Evolutionary conservation across 2,888 invertebrate genomes (phyloP).

Genomic region (Caenorhabditis macrosperma): DNA sequence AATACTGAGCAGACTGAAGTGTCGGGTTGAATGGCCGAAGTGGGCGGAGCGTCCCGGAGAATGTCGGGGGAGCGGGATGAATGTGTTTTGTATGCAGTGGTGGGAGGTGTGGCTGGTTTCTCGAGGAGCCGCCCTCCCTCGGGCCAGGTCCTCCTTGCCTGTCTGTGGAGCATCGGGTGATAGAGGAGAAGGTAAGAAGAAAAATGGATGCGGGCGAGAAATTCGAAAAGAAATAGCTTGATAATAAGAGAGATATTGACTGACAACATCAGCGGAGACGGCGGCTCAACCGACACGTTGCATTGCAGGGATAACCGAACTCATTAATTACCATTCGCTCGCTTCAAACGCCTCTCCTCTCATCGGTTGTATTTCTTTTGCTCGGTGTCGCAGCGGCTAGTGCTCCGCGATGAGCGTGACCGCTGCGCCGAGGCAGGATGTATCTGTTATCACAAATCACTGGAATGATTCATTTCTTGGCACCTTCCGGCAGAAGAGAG

Average conservation of each 20-base stretch:
- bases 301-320: conserved; percentile 49
- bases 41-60: conserved; percentile 25
- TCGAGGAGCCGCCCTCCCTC: conserved; percentile 19
- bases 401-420: not conserved
- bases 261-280: conserved; percentile 34
- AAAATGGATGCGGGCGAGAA: conserved; percentile 20
- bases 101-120: conserved; percentile 48
- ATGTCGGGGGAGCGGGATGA: not conserved
- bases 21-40: conserved; percentile 5
- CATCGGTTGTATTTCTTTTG: conserved; percentile 15
- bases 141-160: conserved; percentile 11
- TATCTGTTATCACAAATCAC: conserved; percentile 2
- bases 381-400: conserved; percentile 3
- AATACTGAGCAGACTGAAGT: conserved; percentile 18
- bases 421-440: not conserved
- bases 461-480: conserved; percentile 9
- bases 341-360: conserved; percentile 25
- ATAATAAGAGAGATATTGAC: conserved; percentile 42
- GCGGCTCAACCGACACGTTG: conserved; percentile 21
- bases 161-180: conserved; percentile 38
- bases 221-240: conserved; percentile 12
- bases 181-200: conserved; percentile 16
- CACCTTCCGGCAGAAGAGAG: not conserved
- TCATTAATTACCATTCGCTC: conserved; percentile 61
- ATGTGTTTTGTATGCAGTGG: conserved; percentile 53